These are phyloP conservation scores for Smutsia temminckii DNA, from an alignment of 2,797 vertebrate genomes.

Conservation along the genomic window DNA sequence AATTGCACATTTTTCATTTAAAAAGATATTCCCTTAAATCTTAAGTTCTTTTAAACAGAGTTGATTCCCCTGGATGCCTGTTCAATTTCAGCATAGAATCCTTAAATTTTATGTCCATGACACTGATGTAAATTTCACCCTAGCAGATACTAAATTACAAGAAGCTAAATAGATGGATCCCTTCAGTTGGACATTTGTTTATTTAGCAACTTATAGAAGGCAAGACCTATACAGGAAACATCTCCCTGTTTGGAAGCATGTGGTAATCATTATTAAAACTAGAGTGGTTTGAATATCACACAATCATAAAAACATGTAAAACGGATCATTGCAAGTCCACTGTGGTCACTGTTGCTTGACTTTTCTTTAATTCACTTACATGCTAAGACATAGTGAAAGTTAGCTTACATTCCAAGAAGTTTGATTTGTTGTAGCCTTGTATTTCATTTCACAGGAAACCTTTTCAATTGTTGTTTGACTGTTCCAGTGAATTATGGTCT, in stretches of 20 bases:
- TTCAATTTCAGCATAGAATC: neutral
- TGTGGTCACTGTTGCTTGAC: neutral
- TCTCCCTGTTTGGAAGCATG: neutral
- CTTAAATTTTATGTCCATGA: neutral
- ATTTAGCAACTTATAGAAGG: conserved; percentile 6
- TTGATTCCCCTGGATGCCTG: neutral
- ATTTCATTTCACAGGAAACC: conserved; percentile 83
- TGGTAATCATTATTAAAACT: neutral
- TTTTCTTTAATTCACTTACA: neutral
- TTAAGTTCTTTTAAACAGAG: neutral
- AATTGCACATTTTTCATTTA: conserved; percentile 6
- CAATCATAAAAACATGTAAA: conserved; percentile 18
- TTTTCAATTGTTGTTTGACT: conserved; percentile 73
- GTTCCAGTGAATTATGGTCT: conserved; percentile 86
- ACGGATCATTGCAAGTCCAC: neutral
- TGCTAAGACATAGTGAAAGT: neutral
- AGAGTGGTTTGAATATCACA: neutral
- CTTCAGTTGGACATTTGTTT: neutral
- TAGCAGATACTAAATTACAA: neutral
- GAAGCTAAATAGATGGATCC: neutral
- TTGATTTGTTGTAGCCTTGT: conserved; percentile 59
- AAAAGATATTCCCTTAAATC: neutral
- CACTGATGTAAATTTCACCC: neutral
- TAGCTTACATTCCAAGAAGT: conserved; percentile 83
- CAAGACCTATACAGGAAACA: neutral